phyloP scores from a whole-genome alignment of 2,888 invertebrate genomes.

The Lucinisca nassula region DNA sequence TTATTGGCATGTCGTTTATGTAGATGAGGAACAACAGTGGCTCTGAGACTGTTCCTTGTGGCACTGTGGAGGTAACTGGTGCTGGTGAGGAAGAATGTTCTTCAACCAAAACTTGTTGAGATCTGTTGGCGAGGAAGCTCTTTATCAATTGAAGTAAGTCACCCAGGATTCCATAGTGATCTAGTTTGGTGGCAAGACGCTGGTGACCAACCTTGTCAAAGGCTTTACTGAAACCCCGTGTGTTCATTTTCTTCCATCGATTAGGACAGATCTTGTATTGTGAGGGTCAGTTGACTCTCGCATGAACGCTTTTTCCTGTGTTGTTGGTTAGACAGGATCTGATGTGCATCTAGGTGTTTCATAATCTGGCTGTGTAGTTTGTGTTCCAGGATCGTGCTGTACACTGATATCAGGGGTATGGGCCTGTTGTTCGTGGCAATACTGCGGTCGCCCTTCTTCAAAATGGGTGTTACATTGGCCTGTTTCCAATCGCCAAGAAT shows the following conservation, averaged over 20 bases:
- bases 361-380: background rate
- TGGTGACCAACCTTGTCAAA: too few relatives aligned
- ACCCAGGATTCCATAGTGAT: too few relatives aligned
- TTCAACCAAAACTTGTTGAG: too few relatives aligned
- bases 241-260: background rate
- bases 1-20: too few relatives aligned
- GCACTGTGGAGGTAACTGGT: too few relatives aligned
- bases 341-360: background rate
- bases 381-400: background rate
- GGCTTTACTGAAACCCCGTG: too few relatives aligned
- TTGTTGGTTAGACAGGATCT: background rate
- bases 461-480: background rate
- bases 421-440: background rate
- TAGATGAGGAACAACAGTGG: too few relatives aligned
- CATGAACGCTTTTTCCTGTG: background rate
- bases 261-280: background rate
- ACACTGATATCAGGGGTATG: background rate
- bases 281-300: background rate
- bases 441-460: background rate
- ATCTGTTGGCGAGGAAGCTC: too few relatives aligned
- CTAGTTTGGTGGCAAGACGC: too few relatives aligned
- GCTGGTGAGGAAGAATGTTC: too few relatives aligned
- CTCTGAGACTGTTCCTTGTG: too few relatives aligned
- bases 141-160: too few relatives aligned
- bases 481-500: background rate